Evolutionary conservation across 2,888 invertebrate species (phyloP).

Genomic region (Pachycephus smyrnensis): DNA sequence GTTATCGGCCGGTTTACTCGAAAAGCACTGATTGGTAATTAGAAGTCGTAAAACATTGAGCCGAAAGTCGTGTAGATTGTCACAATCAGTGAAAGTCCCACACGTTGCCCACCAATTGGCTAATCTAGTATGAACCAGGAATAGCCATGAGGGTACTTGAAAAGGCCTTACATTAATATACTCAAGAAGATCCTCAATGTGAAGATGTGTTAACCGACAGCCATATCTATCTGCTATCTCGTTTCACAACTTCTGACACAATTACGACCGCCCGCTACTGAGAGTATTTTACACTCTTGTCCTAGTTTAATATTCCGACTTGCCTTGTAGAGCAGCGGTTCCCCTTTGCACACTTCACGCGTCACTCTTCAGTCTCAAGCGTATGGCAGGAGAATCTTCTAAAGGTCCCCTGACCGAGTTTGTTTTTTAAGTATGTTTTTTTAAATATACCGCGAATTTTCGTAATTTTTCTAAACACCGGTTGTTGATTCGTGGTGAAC

Average conservation of each 20-base stretch:
- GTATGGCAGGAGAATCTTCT: background rate
- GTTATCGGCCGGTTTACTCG: background rate
- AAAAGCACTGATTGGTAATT: background rate
- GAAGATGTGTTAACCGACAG: background rate
- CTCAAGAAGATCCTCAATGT: background rate
- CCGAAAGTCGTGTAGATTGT: background rate
- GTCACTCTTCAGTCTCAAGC: background rate
- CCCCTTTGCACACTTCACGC: background rate
- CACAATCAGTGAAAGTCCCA: too few relatives aligned
- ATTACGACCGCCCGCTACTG: constrained; percentile 27
- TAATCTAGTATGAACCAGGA: background rate
- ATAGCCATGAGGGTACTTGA: background rate
- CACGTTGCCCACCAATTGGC: background rate
- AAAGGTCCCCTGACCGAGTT: background rate
- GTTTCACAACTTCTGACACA: constrained; percentile 34
- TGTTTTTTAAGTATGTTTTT: too few relatives aligned
- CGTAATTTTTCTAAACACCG: too few relatives aligned
- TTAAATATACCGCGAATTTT: too few relatives aligned
- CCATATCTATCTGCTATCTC: constrained; percentile 30
- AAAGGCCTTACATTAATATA: background rate
- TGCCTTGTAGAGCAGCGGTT: constrained; percentile 13
- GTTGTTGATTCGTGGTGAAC: too few relatives aligned
- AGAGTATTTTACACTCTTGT: constrained; percentile 30
- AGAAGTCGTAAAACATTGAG: background rate
- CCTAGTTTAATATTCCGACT: constrained; percentile 27